Base-by-base conservation (phyloP, 2,797 vertebrate genomes). In the Hirundo rustica region DNA sequence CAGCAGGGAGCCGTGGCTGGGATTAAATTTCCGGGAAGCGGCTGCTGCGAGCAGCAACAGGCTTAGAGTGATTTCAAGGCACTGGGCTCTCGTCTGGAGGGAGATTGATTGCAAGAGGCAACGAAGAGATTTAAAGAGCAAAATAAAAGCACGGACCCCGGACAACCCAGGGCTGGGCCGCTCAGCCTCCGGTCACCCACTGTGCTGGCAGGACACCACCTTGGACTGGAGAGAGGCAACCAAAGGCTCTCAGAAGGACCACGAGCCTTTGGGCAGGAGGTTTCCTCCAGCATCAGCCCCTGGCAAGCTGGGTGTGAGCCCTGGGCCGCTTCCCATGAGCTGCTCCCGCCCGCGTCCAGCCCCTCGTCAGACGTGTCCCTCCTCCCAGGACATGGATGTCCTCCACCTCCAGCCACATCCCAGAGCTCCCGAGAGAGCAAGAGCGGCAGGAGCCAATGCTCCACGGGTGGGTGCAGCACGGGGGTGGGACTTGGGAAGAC, bases 11-110 rank as follows among this genome's bases (percentile, higher is more conserved):
- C 74, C 2, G 40, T 1, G 1, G 62, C 16, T 16, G 7, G 83
- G 93, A 94, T 96, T 95, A 91, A 95, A 72, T 19, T 81, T 68
- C 71, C 0, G 1, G 81, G 84, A 89, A 89, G 91, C 3, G 7
- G 73, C 77, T 72, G 93, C 87, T 22, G 4, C 5, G 82, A 89
- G 85, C 57, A 42, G 85, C 88, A 71, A 86, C 83, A 75, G 90
- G 88, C 96, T 93, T 71, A 94, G 85, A 88, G 83, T 4, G 54
- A 93, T 95, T 90, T 80, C 76, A 74, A 88, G 93, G 85, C 88
- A 6, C 45, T 9, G 76, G 85, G 84, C 70, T 85, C 76, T 67
- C 73, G 77, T 86, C 92, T 86, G 76, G 61, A 92, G 54, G 57
- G 57, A 88, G 93, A 93, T 7, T 94, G 93, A 90, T 95, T 94